Conservation (phyloP, 2,888 invertebrate species). For the Brachypterus glaber region DNA sequence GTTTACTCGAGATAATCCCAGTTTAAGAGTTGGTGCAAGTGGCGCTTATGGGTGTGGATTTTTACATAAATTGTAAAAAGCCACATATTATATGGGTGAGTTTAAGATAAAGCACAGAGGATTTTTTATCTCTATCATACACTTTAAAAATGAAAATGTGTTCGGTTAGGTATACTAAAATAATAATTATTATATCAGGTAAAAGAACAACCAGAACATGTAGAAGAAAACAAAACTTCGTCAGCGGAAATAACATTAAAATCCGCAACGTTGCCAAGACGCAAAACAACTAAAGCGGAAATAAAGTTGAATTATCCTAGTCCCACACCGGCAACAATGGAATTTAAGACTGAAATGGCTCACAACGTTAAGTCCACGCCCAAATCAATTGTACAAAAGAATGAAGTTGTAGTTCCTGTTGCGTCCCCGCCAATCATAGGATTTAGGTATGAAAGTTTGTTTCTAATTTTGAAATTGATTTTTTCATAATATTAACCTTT, state of each 20-base stretch:
- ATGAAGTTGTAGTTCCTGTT: conserved; percentile 51
- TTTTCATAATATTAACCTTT: too few species aligned
- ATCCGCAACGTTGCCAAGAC: conserved; percentile 56
- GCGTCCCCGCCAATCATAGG: conserved; percentile 28
- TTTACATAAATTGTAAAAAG: too few species aligned
- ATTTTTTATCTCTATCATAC: too few species aligned
- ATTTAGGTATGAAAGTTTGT: conserved; percentile 27
- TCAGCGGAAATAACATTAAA: conserved; percentile 57
- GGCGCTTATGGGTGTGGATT: too few species aligned
- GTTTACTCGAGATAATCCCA: too few species aligned
- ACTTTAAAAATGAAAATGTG: too few species aligned
- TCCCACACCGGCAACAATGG: conserved; percentile 40
- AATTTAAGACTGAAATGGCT: conserved; percentile 52
- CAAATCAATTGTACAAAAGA: conserved; percentile 42
- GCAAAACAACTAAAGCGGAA: conserved; percentile 56
- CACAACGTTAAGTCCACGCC: conserved; percentile 44
- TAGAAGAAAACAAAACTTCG: conserved; percentile 46
- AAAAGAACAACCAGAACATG: conserved; percentile 21
- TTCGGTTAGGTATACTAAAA: too few species aligned
- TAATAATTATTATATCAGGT: too few species aligned
- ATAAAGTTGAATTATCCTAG: conserved; percentile 49
- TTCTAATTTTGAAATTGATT: too few species aligned
- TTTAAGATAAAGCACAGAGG: too few species aligned
- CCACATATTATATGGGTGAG: too few species aligned
- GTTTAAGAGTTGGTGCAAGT: too few species aligned